These are phyloP conservation scores for Thinocorus orbignyianus DNA, from an alignment of 2,113 vertebrate genomes.

Conservation along the genomic window DNA sequence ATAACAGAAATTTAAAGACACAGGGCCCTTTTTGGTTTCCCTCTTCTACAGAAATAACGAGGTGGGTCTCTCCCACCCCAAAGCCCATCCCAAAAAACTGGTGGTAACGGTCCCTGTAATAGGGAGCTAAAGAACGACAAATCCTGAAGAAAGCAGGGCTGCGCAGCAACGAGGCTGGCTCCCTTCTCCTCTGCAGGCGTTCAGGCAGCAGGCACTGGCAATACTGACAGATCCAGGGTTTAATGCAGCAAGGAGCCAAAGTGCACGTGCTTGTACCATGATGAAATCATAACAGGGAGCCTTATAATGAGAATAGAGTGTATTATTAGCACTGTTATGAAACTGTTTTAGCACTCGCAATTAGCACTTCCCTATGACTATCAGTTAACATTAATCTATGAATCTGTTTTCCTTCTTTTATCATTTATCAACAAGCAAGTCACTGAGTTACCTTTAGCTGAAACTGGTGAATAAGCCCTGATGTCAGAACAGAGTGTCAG, in stretches of 20 bases:
- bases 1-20: conserved; percentile 71
- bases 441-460: background rate
- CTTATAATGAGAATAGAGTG: conserved; percentile 10
- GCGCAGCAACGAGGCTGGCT: conserved; percentile 35
- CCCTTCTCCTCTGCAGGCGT: background rate
- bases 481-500: background rate
- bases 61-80: background rate
- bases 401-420: conserved; percentile 12
- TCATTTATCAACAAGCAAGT: background rate
- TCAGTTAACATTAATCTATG: background rate
- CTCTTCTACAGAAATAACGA: background rate
- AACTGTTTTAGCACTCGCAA: conserved; percentile 7
- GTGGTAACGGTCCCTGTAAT: background rate
- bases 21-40: background rate
- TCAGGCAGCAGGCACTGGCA: background rate
- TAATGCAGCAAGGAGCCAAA: conserved; percentile 9
- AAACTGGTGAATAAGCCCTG: background rate
- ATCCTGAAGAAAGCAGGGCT: conserved; percentile 41
- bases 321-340: conserved; percentile 35
- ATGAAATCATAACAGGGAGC: conserved; percentile 55
- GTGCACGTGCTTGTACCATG: background rate
- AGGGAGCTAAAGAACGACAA: conserved; percentile 12
- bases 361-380: conserved; percentile 20
- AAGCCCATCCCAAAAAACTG: background rate
- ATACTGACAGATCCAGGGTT: conserved; percentile 19